Percentiles rank a stretch among this genome's conserved stretches.
Conservation (phyloP, 2,113 vertebrate genomes). For the Albula glossodonta region DNA sequence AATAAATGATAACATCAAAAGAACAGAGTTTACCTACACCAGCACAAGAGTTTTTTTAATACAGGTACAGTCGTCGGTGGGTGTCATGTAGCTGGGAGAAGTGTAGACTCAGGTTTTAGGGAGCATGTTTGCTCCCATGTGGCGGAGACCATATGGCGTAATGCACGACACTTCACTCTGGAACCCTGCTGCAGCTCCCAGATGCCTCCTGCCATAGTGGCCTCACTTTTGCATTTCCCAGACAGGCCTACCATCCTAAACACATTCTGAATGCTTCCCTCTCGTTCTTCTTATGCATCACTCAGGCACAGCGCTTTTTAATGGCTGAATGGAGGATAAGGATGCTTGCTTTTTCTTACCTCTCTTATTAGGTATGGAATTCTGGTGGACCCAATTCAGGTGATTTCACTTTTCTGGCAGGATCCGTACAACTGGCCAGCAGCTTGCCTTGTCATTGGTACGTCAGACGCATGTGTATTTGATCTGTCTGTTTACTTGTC, state of each 20-base stretch:
- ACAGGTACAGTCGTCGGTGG: not conserved
- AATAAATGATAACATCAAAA: not conserved
- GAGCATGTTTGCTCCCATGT: constrained; percentile 37
- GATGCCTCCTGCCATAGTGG: not conserved
- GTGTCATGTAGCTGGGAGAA: constrained; percentile 25
- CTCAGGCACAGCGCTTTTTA: not conserved
- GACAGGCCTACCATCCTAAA: not conserved
- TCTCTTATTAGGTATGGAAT: constrained; percentile 78
- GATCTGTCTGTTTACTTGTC: not conserved
- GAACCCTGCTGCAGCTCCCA: constrained; percentile 3
- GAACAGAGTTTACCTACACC: not conserved
- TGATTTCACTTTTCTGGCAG: constrained; percentile 83
- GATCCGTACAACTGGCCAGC: constrained; percentile 89
- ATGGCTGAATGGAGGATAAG: not conserved
- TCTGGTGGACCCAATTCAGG: constrained; percentile 87
- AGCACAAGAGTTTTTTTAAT: not conserved
- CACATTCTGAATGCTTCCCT: not conserved
- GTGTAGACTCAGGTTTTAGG: constrained; percentile 31
- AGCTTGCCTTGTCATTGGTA: constrained; percentile 81
- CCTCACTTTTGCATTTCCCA: not conserved
- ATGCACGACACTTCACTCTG: not conserved
- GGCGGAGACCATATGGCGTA: constrained; percentile 47
- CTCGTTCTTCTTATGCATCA: not conserved
- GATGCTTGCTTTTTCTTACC: not conserved
- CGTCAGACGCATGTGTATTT: constrained; percentile 41